Percentiles rank a stretch among this genome's conserved stretches.
Conservation (phyloP, 2,113 vertebrate species). For the Lophura nycthemera region DNA sequence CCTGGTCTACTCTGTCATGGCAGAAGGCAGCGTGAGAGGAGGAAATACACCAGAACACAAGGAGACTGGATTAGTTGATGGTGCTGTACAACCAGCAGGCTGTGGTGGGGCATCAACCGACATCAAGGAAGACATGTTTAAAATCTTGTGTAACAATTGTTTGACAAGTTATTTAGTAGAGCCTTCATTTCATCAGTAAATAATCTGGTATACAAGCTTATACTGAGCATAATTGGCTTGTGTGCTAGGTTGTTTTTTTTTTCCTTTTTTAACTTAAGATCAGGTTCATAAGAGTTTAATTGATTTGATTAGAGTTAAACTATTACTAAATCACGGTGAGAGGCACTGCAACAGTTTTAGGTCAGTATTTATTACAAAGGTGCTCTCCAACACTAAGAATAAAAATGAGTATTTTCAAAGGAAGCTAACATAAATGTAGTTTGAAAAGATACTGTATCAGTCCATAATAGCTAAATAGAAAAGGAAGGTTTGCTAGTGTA, state of each 20-base stretch:
- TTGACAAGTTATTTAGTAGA: neutral
- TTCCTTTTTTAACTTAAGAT: neutral
- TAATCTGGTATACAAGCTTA: neutral
- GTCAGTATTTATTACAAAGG: neutral
- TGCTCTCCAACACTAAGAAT: neutral
- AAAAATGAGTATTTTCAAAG: neutral
- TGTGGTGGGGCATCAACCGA: neutral
- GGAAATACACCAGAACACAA: rapidly evolving
- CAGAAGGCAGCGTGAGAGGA: neutral
- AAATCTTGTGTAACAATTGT: neutral
- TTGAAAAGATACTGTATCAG: neutral
- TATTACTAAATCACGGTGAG: neutral
- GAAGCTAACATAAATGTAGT: neutral
- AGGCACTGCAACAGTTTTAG: neutral
- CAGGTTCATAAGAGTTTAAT: neutral
- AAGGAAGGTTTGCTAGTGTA: neutral
- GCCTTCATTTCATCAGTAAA: neutral
- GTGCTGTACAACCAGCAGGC: neutral
- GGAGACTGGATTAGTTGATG: neutral
- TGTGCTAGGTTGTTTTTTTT: neutral
- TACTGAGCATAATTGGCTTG: neutral
- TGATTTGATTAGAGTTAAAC: neutral
- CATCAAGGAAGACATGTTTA: neutral
- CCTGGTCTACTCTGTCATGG: neutral
- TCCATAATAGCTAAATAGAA: neutral